A percentile compares a stretch with the other conserved stretches of the same genome.
Evolutionary conservation across 1,140 invertebrate species (phyloP).

Genomic region (Holcopasites calliopsidis): DNA sequence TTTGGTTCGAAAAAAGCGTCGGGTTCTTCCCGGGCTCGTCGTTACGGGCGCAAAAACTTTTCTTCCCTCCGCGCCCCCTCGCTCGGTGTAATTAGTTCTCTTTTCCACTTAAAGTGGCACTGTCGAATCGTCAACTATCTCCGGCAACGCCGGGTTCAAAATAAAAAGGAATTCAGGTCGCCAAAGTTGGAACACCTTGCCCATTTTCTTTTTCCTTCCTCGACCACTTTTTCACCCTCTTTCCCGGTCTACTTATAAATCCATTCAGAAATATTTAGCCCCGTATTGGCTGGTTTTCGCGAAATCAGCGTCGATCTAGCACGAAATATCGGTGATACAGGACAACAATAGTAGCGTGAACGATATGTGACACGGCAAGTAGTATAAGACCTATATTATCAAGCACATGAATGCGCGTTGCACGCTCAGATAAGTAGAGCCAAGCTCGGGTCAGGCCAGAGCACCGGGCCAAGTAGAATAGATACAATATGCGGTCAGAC

Average conservation of each 20-base stretch:
- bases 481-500: not conserved
- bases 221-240: not conserved
- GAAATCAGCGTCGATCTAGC: not conserved
- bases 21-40: not conserved
- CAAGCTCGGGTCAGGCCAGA: constrained; percentile 8
- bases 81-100: constrained; percentile 73
- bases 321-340: not conserved
- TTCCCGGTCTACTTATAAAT: constrained; percentile 42
- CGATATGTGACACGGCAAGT: not conserved
- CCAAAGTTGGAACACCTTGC: constrained; percentile 65
- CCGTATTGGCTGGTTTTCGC: no score
- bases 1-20: constrained; percentile 5
- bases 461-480: constrained; percentile 5
- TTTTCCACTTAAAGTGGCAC: constrained; percentile 69
- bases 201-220: not conserved
- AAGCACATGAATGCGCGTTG: not conserved
- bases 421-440: constrained; percentile 1
- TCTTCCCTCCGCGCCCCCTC: constrained; percentile 32
- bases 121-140: constrained; percentile 39
- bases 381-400: constrained; percentile 7
- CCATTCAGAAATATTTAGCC: no score
- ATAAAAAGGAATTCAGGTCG: constrained; percentile 65
- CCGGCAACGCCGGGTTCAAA: constrained; percentile 16
- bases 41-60: constrained; percentile 65
- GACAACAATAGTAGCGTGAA: not conserved